Evolutionary conservation across 1,140 invertebrate genomes (phyloP).

Genomic region (Leucophenga varia): DNA sequence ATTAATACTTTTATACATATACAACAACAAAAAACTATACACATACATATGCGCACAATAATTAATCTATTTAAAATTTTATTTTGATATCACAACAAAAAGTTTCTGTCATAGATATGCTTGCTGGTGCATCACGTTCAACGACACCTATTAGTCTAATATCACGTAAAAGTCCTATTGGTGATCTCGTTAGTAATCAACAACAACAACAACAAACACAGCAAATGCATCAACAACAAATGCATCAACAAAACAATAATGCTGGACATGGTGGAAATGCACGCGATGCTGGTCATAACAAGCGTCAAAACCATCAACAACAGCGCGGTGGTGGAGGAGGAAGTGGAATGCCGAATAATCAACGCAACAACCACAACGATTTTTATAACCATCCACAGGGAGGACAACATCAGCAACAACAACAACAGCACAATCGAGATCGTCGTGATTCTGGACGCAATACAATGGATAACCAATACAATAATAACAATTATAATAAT

Average conservation of each 20-base stretch:
- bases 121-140: constrained; percentile 71
- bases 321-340: constrained; percentile 33
- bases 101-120: constrained; percentile 72
- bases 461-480: constrained; percentile 42
- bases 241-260: constrained; percentile 33
- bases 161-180: constrained; percentile 76
- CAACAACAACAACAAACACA: constrained; percentile 44
- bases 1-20: too few species aligned
- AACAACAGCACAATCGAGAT: constrained; percentile 31
- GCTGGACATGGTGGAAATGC: constrained; percentile 40
- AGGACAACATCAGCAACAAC: constrained; percentile 32
- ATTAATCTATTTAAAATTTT: background rate
- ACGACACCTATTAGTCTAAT: constrained; percentile 72
- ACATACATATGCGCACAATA: background rate
- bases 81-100: background rate
- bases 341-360: too few species aligned
- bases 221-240: constrained; percentile 6
- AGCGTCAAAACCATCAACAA: constrained; percentile 47
- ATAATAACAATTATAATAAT: constrained; percentile 54
- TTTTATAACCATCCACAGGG: constrained; percentile 45
- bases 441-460: constrained; percentile 48
- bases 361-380: constrained; percentile 32
- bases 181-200: constrained; percentile 79
- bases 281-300: constrained; percentile 52
- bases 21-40: too few species aligned